Evolutionary conservation across 2,797 vertebrate species (phyloP).

Genomic region (Trachops cirrhosus): DNA sequence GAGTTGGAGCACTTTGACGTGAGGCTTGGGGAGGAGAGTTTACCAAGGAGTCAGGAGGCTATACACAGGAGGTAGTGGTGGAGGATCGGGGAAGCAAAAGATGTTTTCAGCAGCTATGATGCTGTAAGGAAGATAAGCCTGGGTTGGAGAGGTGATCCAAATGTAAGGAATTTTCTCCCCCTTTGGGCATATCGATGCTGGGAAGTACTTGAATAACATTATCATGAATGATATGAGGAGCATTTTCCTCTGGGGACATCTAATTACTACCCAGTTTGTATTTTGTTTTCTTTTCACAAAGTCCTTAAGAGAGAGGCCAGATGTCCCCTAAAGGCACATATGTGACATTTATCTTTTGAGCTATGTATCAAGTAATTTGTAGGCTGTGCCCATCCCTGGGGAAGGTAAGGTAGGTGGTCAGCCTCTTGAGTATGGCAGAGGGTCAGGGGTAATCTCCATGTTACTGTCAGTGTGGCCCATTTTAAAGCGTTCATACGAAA

Average conservation of each 20-base stretch:
- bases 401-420: not conserved
- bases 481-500: not conserved
- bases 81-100: not conserved
- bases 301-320: not conserved
- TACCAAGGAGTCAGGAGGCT: not conserved
- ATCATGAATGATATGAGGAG: not conserved
- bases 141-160: not conserved
- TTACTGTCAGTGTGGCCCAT: not conserved
- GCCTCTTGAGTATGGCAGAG: not conserved
- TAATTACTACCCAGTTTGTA: slow-evolving; percentile 23
- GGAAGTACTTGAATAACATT: not conserved
- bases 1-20: not conserved
- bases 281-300: slow-evolving; percentile 20
- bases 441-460: not conserved
- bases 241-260: not conserved
- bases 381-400: not conserved
- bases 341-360: slow-evolving; percentile 9
- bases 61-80: accelerated
- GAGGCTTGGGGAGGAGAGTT: not conserved
- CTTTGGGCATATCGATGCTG: not conserved
- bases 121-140: not conserved
- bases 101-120: not conserved
- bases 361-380: not conserved
- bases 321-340: not conserved
- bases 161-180: not conserved